Base-by-base conservation (phyloP, 53 echinoderm and acorn worm species). In the Henricia sp. region DNA sequence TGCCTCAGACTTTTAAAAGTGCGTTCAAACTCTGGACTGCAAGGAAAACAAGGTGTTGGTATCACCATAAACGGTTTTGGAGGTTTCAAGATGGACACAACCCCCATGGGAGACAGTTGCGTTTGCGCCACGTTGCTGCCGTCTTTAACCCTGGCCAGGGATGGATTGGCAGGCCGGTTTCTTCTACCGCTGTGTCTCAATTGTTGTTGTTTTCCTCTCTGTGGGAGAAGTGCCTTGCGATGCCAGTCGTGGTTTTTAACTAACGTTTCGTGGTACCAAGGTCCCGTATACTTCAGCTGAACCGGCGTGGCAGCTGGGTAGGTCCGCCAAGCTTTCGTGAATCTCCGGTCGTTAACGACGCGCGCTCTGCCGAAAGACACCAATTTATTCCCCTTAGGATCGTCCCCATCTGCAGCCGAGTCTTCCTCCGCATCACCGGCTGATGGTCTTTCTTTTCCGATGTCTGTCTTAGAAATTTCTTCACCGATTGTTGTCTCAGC, bases 1-100 rank as follows among this genome's bases (percentile, higher is more conserved):
- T 48, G 48, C 12, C 80, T 80, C 26, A 80, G 46, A 30, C 80
- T 80, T 33, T 52, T 44, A 26, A 80, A 80, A 12, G 63, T 50
- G 37, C 34, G 64, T 34, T 80, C 80, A 37, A 80, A 80, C 63
- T 80, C 80, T 13, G 80, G 80, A 34, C 80, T 80, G 29, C 80
- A 80, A 1, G 80, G 80, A 23, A 80, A 80, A 29, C 80, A 80
- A 11, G 80, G 80, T 20, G 80, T 80, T 34, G 78, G 78, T 17
- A 80, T 64, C 30, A 80, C 43, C 80, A 80, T 80, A 19, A 64
- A 25, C n/a, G 50, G 36, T 35, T 35, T 62, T 3, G 80, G 63
- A 4, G 64, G 80, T 34, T 64, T 80, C 17, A 80, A 48, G 20
- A 80, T 80, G 17, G 76, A 76, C 37, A 76, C 76, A 8, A 57